These are phyloP conservation scores for Oophaga pumilio DNA, from an alignment of 2,113 vertebrate genomes.

Conservation along the genomic window DNA sequence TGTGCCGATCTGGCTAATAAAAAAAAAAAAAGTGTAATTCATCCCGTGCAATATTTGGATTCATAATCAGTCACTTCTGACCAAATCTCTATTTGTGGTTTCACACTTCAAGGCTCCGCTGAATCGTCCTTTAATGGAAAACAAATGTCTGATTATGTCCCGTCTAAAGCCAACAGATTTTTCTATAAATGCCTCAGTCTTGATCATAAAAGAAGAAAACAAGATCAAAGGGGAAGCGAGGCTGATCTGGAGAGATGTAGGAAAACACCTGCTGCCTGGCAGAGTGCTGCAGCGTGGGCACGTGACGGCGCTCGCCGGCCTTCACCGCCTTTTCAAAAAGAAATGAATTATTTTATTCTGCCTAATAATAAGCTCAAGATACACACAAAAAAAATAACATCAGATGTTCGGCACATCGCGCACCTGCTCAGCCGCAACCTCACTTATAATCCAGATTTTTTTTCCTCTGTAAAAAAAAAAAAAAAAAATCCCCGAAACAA, in stretches of 20 bases:
- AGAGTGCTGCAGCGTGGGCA: neutral
- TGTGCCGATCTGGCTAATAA: too few relatives aligned
- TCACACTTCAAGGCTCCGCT: slow-evolving; percentile 36
- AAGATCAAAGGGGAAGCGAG: slow-evolving; percentile 48
- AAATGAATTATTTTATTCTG: neutral
- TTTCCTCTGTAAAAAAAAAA: neutral
- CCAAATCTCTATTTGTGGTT: slow-evolving; percentile 13
- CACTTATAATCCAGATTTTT: neutral
- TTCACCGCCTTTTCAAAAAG: neutral
- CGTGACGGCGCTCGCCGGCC: neutral
- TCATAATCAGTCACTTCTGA: neutral
- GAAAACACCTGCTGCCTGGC: slow-evolving; percentile 43
- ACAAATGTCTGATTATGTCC: slow-evolving; percentile 48
- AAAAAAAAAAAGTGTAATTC: neutral
- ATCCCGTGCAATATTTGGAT: neutral
- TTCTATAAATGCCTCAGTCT: slow-evolving; percentile 44
- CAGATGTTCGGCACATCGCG: slow-evolving; percentile 2
- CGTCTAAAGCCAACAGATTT: slow-evolving; percentile 40
- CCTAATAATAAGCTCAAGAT: neutral
- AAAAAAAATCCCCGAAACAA: too few relatives aligned
- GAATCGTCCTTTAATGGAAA: slow-evolving; percentile 29
- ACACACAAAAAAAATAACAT: neutral
- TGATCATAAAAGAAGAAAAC: slow-evolving; percentile 38
- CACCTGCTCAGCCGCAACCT: slow-evolving; percentile 14
- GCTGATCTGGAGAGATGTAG: slow-evolving; percentile 25